Evolutionary conservation across 2,113 vertebrate genomes (phyloP).

Genomic region (Nipponia nippon): DNA sequence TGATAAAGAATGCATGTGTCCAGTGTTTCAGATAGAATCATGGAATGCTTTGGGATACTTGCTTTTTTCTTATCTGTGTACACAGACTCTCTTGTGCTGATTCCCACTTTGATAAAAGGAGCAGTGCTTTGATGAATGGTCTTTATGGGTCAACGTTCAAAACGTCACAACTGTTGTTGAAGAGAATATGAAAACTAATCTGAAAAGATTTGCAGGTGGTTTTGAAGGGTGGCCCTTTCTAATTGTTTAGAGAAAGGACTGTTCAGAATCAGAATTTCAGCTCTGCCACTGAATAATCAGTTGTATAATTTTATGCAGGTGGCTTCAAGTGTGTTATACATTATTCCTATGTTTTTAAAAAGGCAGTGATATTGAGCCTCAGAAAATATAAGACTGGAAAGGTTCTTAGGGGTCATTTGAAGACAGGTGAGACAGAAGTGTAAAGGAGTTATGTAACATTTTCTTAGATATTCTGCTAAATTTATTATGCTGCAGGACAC

Average conservation of each 20-base stretch:
- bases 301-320: neutral
- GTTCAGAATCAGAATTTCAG: neutral
- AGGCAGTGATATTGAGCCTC: neutral
- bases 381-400: neutral
- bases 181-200: neutral
- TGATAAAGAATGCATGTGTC: neutral
- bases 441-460: neutral
- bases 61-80: neutral
- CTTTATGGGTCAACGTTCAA: neutral
- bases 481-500: neutral
- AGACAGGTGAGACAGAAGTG: neutral
- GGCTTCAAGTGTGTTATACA: neutral
- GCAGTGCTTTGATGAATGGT: neutral
- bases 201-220: neutral
- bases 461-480: neutral
- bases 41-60: neutral
- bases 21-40: neutral
- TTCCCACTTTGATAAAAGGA: neutral
- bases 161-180: neutral
- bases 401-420: neutral
- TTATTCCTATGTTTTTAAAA: neutral
- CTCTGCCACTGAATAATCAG: neutral
- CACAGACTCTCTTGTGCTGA: neutral
- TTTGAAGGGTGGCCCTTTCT: neutral
- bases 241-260: neutral